Evolutionary conservation across 2,113 vertebrate species (phyloP).

Genomic region (Trogon melanurus): DNA sequence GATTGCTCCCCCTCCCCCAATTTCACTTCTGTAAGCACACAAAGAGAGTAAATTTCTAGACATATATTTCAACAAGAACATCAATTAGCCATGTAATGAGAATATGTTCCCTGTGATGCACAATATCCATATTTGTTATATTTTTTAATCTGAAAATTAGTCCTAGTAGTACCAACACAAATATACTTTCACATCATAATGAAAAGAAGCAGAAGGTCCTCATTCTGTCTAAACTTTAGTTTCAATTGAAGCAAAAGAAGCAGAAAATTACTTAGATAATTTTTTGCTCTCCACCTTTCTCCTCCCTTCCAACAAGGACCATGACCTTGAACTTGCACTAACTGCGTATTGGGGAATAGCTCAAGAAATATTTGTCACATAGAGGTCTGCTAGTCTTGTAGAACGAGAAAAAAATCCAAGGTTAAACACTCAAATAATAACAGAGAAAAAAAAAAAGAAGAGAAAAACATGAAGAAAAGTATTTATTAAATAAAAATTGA

Average conservation of each 20-base stretch:
- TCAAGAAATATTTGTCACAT: background rate
- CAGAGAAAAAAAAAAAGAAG: background rate
- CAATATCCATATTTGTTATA: background rate
- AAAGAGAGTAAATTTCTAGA: background rate
- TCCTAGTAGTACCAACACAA: background rate
- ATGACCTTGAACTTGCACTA: background rate
- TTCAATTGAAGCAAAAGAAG: background rate
- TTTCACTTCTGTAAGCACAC: background rate
- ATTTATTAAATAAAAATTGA: background rate
- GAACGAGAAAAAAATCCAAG: background rate
- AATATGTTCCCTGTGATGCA: background rate
- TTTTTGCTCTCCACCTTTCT: background rate
- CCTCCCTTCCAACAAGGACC: background rate
- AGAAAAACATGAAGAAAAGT: background rate
- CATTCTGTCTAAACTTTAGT: background rate
- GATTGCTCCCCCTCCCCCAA: background rate
- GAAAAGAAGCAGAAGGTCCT: background rate
- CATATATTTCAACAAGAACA: background rate
- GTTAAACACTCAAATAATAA: background rate
- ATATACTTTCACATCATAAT: background rate
- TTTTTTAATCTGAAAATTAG: background rate
- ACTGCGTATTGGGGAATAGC: background rate
- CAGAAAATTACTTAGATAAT: background rate
- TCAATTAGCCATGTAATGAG: background rate
- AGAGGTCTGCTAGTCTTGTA: background rate